Percentiles rank a stretch among this genome's conserved stretches.
phyloP scores from a whole-genome alignment of 2,888 invertebrate species.

The Diplolepis rosae region DNA sequence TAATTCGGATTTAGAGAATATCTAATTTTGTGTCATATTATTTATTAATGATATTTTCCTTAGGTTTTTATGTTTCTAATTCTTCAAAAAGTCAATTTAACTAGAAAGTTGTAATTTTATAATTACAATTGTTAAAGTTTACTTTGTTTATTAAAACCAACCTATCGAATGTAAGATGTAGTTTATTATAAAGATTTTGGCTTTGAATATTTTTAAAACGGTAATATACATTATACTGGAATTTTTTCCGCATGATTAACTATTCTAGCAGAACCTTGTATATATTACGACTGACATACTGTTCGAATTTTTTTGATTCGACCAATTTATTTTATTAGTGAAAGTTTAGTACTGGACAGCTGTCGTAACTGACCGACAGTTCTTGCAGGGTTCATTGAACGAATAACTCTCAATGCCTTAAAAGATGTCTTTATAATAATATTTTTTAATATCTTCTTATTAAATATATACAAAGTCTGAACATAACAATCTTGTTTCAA shows the following conservation, averaged over 20 bases:
- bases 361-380: slow-evolving; percentile 13
- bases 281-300: slow-evolving; percentile 9
- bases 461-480: no score
- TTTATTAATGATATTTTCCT: no score
- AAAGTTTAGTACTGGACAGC: slow-evolving; percentile 43
- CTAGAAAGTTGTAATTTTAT: not conserved
- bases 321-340: slow-evolving; percentile 49
- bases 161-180: slow-evolving; percentile 3
- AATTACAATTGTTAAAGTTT: not conserved
- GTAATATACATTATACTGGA: slow-evolving; percentile 5
- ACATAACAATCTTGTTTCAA: no score
- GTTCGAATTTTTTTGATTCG: slow-evolving; percentile 39
- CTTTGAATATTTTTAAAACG: no score
- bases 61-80: no score
- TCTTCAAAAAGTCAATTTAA: no score
- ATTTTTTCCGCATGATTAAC: slow-evolving; percentile 18
- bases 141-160: not conserved
- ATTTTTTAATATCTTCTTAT: no score
- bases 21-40: no score
- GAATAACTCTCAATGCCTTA: slow-evolving; percentile 9
- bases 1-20: no score
- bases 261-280: slow-evolving; percentile 4
- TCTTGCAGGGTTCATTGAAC: slow-evolving; percentile 10
- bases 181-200: not conserved
- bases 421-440: not conserved